Conservation (phyloP, 2,797 vertebrate species). For the Protonibea diacanthus region DNA sequence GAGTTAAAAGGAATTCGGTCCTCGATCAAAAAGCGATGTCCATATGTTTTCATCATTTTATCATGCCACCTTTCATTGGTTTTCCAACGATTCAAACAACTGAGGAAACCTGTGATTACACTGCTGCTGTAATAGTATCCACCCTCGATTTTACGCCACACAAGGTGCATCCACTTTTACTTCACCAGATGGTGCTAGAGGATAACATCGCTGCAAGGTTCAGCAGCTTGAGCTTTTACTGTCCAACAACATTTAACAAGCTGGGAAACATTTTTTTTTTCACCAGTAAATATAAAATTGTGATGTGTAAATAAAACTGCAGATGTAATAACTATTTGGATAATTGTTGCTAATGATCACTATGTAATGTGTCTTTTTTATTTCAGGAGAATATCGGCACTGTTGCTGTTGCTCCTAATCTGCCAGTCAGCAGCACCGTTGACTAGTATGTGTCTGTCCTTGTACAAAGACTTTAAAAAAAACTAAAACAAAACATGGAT, state of each 20-base stretch:
- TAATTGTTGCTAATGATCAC: constrained; percentile 51
- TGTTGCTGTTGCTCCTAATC: constrained; percentile 63
- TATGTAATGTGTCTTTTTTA: constrained; percentile 60
- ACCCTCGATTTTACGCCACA: constrained; percentile 21
- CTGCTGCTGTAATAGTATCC: constrained; percentile 20
- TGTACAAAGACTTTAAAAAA: constrained; percentile 12
- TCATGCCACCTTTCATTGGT: constrained; percentile 6
- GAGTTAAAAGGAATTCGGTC: background rate
- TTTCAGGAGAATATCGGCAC: constrained; percentile 68
- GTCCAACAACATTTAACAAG: constrained; percentile 16
- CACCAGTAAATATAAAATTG: constrained; percentile 12
- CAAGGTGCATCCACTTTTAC: constrained; percentile 62
- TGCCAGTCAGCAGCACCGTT: constrained; percentile 66
- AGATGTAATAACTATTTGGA: constrained; percentile 36
- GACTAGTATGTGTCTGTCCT: constrained; percentile 80
- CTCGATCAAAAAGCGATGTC: background rate
- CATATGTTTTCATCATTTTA: background rate
- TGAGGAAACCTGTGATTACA: background rate
- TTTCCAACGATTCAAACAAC: constrained; percentile 1
- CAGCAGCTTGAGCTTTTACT: constrained; percentile 35
- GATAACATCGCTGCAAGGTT: constrained; percentile 69
- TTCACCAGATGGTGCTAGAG: constrained; percentile 88
- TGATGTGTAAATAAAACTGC: constrained; percentile 45
- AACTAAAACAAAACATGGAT: background rate
- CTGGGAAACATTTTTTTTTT: constrained; percentile 28